Conservation (phyloP, 2,797 vertebrate genomes). For the Pipistrellus nathusii region DNA sequence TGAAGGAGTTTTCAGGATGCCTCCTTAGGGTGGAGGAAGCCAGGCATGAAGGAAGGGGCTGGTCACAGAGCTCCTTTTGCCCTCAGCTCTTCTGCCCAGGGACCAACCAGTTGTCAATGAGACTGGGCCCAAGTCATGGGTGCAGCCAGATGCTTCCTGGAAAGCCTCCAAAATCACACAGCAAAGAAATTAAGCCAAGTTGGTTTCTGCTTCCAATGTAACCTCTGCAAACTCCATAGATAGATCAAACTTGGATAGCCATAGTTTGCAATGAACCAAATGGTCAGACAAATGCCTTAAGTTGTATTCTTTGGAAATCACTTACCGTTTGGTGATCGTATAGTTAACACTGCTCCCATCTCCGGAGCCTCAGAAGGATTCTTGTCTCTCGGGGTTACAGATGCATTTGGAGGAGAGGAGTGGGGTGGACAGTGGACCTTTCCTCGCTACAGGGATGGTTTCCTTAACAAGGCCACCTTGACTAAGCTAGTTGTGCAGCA, state of each 20-base stretch:
- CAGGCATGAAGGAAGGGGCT: not conserved
- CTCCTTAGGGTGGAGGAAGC: not conserved
- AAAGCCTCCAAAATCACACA: not conserved
- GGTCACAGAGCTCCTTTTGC: not conserved
- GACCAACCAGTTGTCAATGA: not conserved
- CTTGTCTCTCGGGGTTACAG: not conserved
- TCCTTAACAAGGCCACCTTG: not conserved
- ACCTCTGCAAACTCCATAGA: not conserved
- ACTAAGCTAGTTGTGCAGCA: not conserved
- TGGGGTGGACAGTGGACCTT: too few relatives aligned
- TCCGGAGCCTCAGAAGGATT: not conserved
- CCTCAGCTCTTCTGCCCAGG: not conserved
- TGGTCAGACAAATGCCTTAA: not conserved
- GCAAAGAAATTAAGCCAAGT: not conserved
- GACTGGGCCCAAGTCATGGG: not conserved
- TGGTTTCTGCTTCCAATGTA: constrained; percentile 21
- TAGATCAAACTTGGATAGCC: not conserved
- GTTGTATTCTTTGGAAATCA: constrained; percentile 5
- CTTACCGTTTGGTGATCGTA: not conserved
- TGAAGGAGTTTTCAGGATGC: not conserved
- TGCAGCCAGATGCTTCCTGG: not conserved
- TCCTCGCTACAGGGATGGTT: not conserved
- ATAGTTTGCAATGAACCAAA: not conserved
- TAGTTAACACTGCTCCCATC: not conserved
- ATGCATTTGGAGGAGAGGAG: not conserved